Evolutionary conservation across 1,140 invertebrate species (phyloP), one percentile per base, ranked within the genome.

Genomic region (Drosophila jambulina): DNA sequence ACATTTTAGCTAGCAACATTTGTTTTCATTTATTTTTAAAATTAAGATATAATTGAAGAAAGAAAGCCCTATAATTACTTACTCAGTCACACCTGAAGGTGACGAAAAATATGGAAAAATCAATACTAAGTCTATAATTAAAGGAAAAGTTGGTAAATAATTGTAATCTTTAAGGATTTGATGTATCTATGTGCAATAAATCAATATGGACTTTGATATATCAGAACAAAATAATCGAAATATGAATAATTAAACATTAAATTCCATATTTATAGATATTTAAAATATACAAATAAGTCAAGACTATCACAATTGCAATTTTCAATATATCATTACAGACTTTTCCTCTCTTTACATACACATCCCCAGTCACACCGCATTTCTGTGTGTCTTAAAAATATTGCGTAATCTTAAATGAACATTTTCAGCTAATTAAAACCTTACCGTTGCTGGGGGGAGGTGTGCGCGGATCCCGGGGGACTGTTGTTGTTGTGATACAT

Each of bases 401-500:
- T 60, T 57, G 21, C 19, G 9, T 42, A 74, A 56, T 32, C 17
- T 5, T 3, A 32, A 40, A 51, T 13, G 3, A 1, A 7, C 13
- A 7, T 29, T 6, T 7, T 8, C 25, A 32, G n/a, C n/a, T 49
- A n/a, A 64, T 32, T n/a, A 13, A 38, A 29, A 29, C 10, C 23
- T 21, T 67, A 90, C 86, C 86, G 77, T 75, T 91, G 88, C 75
- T 91, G 85, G n/a, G 87, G 82, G 43, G 87, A 90, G 57, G 81
- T 90, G 85, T 88, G 84, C 27, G 85, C 85, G 49, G 82, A 88
- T 25, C 85, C 80, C 60, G 90, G 91, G 32, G 91, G 93, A 67
- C 71, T 94, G 90, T 80, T 93, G 71, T 95, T 95, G 80, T 95
- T 96, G 92, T 96, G 96, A 93, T 97, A 97, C 82, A 97, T 94